A percentile compares a stretch with the other conserved stretches of the same genome.
These are phyloP conservation scores for Anguilla japonica DNA, from an alignment of 2,113 vertebrate genomes.

Conservation along the genomic window DNA sequence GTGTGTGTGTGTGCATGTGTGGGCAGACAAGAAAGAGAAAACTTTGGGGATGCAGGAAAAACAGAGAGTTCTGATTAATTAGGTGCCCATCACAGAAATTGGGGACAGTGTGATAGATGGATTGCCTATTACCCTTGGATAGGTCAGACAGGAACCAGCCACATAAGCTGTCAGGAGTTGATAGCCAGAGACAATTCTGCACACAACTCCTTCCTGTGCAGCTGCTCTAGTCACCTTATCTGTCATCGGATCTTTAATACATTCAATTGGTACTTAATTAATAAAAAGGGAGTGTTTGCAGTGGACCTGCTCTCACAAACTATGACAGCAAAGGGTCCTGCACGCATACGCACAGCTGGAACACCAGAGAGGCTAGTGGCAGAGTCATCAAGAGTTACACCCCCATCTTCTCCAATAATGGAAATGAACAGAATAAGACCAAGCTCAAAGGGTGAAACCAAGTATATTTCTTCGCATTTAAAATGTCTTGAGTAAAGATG, in stretches of 20 bases:
- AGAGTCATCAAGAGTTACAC: too few species aligned
- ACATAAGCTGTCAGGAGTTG: neutral
- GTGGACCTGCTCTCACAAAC: neutral
- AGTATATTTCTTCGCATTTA: neutral
- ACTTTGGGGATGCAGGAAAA: neutral
- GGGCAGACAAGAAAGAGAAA: neutral
- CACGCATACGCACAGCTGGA: neutral
- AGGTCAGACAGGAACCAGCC: neutral
- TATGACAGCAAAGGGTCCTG: neutral
- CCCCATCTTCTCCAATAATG: neutral
- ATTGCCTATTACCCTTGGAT: slow-evolving; percentile 4
- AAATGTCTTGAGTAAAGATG: neutral
- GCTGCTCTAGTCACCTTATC: neutral
- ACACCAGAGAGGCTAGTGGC: neutral
- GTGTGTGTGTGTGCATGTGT: neutral
- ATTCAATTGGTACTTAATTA: slow-evolving; percentile 3
- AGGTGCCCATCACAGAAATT: neutral
- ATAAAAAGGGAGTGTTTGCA: neutral
- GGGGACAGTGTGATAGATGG: neutral
- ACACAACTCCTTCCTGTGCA: neutral
- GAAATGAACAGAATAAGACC: neutral
- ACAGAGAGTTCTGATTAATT: slow-evolving; percentile 10
- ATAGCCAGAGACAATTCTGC: neutral
- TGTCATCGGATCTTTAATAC: slow-evolving; percentile 11
- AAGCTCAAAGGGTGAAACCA: neutral